These are phyloP conservation scores for Sphaerophoria taeniata DNA, from an alignment of 2,888 invertebrate genomes.

Conservation along the genomic window DNA sequence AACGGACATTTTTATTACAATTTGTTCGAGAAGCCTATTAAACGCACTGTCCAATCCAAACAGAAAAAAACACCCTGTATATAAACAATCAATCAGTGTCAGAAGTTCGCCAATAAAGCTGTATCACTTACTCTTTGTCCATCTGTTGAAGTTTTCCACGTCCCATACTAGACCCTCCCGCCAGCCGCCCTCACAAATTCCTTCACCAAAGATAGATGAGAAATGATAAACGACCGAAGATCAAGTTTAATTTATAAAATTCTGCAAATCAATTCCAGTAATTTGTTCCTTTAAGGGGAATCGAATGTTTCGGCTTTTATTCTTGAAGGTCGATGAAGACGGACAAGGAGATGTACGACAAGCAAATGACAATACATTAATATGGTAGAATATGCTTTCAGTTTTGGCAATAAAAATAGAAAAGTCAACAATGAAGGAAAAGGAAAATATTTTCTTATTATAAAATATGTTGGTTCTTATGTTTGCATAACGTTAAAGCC, in stretches of 20 bases:
- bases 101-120: slow-evolving; percentile 32
- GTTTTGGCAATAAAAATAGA: background rate
- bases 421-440: background rate
- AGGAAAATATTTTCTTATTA: background rate
- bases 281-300: slow-evolving; percentile 10
- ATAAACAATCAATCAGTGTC: slow-evolving; percentile 33
- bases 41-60: too few relatives aligned
- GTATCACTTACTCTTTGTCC: slow-evolving; percentile 17
- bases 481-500: too few relatives aligned
- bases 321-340: too few relatives aligned
- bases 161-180: too few relatives aligned
- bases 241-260: slow-evolving; percentile 35
- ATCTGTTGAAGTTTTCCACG: slow-evolving; percentile 19
- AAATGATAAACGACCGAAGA: slow-evolving; percentile 30
- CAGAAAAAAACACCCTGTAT: background rate
- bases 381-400: background rate
- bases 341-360: background rate
- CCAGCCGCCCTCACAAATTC: background rate
- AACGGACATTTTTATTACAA: background rate
- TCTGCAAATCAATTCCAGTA: slow-evolving; percentile 27
- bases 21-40: too few relatives aligned
- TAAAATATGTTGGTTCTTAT: background rate
- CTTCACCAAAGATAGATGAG: slow-evolving; percentile 6
- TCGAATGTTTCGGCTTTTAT: background rate
- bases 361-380: background rate